Conservation (phyloP, 2,113 vertebrate genomes). For the Perca fluviatilis region DNA sequence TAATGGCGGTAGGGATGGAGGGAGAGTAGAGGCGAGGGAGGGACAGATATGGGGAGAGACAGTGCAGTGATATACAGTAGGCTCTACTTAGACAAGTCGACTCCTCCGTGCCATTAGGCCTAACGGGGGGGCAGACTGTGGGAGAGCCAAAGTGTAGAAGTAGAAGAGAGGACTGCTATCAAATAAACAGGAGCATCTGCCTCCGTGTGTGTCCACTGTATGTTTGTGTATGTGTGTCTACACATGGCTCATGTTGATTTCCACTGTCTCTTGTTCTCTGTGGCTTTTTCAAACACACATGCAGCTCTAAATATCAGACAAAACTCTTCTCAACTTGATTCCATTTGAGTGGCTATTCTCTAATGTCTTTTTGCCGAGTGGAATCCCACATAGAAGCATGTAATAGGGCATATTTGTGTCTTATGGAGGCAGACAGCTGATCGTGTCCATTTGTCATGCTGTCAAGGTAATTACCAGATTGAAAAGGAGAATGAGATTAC, state of each 20-base stretch:
- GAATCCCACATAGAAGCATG: constrained; percentile 73
- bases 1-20: constrained; percentile 68
- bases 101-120: constrained; percentile 74
- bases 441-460: constrained; percentile 88
- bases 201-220: constrained; percentile 10
- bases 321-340: constrained; percentile 62
- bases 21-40: constrained; percentile 39
- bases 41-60: constrained; percentile 63
- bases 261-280: background rate
- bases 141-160: constrained; percentile 34
- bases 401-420: constrained; percentile 83
- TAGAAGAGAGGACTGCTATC: constrained; percentile 51
- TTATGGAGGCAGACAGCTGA: constrained; percentile 84
- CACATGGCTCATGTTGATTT: background rate
- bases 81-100: constrained; percentile 75
- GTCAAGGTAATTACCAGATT: constrained; percentile 87
- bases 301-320: constrained; percentile 44
- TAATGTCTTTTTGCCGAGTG: constrained; percentile 68
- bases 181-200: constrained; percentile 52
- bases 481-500: constrained; percentile 84
- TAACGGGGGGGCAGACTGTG: constrained; percentile 57
- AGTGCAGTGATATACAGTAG: constrained; percentile 72
- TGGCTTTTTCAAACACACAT: constrained; percentile 12
- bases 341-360: constrained; percentile 65
- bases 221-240: constrained; percentile 26